phyloP scores from a whole-genome alignment of 2,888 invertebrate species.

The Isotomurus palustris region DNA sequence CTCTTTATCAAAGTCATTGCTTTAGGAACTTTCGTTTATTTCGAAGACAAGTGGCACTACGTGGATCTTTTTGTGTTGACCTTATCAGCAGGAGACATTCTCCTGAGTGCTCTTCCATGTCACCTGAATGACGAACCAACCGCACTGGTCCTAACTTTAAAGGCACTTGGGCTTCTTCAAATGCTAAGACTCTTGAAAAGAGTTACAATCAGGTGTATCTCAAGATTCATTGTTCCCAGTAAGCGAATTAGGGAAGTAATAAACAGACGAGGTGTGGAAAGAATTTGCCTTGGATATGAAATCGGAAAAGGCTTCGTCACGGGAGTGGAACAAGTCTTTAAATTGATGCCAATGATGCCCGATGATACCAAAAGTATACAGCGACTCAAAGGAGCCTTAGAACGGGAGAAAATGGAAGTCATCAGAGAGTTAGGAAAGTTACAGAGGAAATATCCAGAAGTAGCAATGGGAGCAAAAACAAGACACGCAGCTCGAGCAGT shows the following conservation, averaged over 20 bases:
- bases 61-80: slow-evolving; percentile 20
- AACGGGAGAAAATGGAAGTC: slow-evolving; percentile 51
- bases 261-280: slow-evolving; percentile 57
- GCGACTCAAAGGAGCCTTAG: slow-evolving; percentile 45
- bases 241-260: slow-evolving; percentile 55
- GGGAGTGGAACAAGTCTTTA: slow-evolving; percentile 59
- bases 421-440: slow-evolving; percentile 55
- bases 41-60: slow-evolving; percentile 24
- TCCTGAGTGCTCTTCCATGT: slow-evolving; percentile 35
- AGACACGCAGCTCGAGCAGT: slow-evolving; percentile 60
- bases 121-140: too few relatives aligned
- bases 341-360: slow-evolving; percentile 55
- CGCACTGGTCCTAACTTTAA: slow-evolving; percentile 36
- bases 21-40: too few relatives aligned
- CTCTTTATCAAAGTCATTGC: too few relatives aligned
- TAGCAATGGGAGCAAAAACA: slow-evolving; percentile 63
- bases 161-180: slow-evolving; percentile 50
- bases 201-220: too few relatives aligned
- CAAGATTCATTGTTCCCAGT: too few relatives aligned
- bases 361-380: slow-evolving; percentile 50
- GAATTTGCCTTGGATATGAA: slow-evolving; percentile 60
- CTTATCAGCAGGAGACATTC: slow-evolving; percentile 47
- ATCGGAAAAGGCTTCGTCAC: slow-evolving; percentile 61
- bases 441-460: slow-evolving; percentile 59
- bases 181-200: too few relatives aligned